A percentile compares a stretch with the other conserved stretches of the same genome.
phyloP scores from a whole-genome alignment of 2,888 invertebrate species.

The Neria commutata region DNA sequence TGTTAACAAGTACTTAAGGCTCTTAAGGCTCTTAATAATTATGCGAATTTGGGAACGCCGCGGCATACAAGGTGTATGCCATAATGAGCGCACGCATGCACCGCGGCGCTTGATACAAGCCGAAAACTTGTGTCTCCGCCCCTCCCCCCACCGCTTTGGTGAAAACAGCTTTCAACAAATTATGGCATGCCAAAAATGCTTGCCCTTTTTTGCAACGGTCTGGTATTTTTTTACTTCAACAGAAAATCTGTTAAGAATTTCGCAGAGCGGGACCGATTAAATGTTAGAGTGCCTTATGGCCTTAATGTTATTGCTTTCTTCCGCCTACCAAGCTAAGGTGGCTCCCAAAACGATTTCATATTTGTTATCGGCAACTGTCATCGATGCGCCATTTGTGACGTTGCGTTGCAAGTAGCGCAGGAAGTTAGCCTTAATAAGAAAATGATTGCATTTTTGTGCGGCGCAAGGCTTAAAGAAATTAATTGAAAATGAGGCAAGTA shows the following conservation, averaged over 20 bases:
- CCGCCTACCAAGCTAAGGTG: conserved; percentile 15
- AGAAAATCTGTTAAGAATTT: neutral
- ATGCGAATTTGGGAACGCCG: conserved; percentile 31
- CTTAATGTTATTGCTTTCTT: conserved; percentile 41
- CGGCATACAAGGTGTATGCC: conserved; percentile 48
- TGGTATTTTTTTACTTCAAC: neutral
- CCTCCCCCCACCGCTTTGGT: neutral
- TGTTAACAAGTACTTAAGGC: conserved; percentile 61
- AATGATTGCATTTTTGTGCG: no score
- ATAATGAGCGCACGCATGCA: conserved; percentile 42
- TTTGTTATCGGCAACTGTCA: conserved; percentile 51
- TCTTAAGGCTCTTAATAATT: conserved; percentile 45
- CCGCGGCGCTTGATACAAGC: neutral
- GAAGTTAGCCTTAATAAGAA: no score
- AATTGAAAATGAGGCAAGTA: no score
- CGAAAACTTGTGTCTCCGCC: neutral
- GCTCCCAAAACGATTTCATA: conserved; percentile 1
- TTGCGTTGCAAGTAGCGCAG: no score
- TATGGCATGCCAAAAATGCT: conserved; percentile 50
- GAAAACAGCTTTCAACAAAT: conserved; percentile 18
- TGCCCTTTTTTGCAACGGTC: conserved; percentile 10
- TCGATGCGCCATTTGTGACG: no score
- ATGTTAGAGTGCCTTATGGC: conserved; percentile 43
- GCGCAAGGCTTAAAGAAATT: no score
- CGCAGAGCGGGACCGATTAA: neutral